Conservation (phyloP, 1,140 invertebrate species). For the Phocides pigmalion region DNA sequence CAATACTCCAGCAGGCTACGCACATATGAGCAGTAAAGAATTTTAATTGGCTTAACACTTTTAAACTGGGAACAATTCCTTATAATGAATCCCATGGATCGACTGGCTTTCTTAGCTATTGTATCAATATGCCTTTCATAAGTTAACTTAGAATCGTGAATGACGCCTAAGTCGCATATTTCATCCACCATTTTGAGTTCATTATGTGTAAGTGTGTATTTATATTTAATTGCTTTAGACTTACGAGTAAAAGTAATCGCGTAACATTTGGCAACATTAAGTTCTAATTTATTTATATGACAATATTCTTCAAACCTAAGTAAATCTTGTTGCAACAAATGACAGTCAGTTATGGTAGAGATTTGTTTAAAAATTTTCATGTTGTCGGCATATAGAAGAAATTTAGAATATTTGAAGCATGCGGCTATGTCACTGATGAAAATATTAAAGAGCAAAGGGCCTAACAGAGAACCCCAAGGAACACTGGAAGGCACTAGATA, state of each 20-base stretch:
- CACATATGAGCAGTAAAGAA: not conserved
- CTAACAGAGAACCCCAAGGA: not conserved
- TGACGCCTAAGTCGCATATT: not conserved
- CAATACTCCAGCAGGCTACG: not conserved
- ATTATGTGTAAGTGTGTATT: not conserved
- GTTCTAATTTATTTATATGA: not conserved
- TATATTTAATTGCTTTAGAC: not conserved
- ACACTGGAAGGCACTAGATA: not conserved
- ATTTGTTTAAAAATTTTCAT: conserved; percentile 1
- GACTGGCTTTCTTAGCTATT: not conserved
- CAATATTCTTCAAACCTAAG: not conserved
- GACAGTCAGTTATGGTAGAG: not conserved
- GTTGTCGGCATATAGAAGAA: not conserved
- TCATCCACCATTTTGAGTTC: not conserved
- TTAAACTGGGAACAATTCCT: not conserved
- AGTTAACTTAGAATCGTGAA: not conserved
- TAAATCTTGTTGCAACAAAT: not conserved
- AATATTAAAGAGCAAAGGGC: not conserved
- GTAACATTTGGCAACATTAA: not conserved
- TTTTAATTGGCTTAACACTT: not conserved
- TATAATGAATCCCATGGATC: not conserved
- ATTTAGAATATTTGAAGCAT: not conserved
- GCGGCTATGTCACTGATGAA: not conserved
- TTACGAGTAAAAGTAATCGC: not conserved
- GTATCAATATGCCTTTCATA: not conserved